Base-by-base conservation (phyloP, 2,113 vertebrate species). In the Gobiocypris rarus region DNA sequence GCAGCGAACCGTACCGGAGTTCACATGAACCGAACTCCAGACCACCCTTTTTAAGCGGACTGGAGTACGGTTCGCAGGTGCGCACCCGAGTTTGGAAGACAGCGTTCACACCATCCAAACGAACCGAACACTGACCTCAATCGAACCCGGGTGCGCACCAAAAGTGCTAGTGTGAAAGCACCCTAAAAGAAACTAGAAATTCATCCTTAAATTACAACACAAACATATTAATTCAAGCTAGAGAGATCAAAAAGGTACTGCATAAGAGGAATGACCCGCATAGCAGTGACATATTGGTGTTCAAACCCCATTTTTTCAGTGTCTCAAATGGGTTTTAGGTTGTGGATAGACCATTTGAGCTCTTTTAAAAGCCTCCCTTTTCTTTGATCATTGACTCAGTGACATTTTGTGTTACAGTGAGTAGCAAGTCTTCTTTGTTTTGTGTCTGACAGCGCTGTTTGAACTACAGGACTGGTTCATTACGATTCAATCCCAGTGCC, bases 391-490 rank as follows among this genome's bases (percentile, higher is more conserved):
- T 24, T 24, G 70, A 84, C 76, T 84, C 31, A 43, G 76, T 83
- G 86, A 48, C 77, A 22, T 81, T 77, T 86, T 77, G 26, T 10
- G 69, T 78, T 79, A 31, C 24, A 9, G 73, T 75, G 71, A 8
- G 71, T 45, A 70, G 43, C 58, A 10, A 65, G 15, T 58, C 73
- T 81, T 85, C 79, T 78, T 43, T 52, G 50, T 75, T 73, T 82
- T 73, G 8, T n/a, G 14, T 45, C 85, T 50, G 65, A 82, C 82
- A 61, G 78, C 65, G n/a, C 48, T 11, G 56, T 85, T 83, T 84
- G 82, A 82, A 81, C 50, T 82, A 75, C 71, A 52, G 74, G 65
- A 81, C 69, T 70, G 69, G 45, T 52, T 89, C 79, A 61, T 87
- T 83, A 73, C 26, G 48, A 89, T 86, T 81, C 84, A 34, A 31